phyloP scores from a whole-genome alignment of 2,113 vertebrate species.

The Trogon surrucura region DNA sequence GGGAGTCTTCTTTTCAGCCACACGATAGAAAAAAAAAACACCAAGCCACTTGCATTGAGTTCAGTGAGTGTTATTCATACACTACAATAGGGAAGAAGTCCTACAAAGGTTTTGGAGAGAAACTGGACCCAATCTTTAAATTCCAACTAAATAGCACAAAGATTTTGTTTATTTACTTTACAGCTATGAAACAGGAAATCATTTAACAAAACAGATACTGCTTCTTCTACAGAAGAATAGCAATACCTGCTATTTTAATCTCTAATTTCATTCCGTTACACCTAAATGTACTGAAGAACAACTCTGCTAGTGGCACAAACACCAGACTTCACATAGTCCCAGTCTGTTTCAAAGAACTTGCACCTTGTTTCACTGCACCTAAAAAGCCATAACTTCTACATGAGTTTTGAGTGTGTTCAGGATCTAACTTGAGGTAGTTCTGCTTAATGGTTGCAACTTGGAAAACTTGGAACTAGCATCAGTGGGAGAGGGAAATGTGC shows the following conservation, averaged over 20 bases:
- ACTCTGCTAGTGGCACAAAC: neutral
- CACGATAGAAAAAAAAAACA: neutral
- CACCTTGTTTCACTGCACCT: neutral
- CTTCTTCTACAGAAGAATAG: neutral
- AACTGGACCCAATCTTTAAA: neutral
- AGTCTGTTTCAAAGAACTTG: neutral
- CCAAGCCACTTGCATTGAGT: neutral
- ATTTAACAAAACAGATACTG: neutral
- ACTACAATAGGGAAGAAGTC: slow-evolving; percentile 8
- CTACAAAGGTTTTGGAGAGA: neutral
- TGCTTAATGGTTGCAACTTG: neutral
- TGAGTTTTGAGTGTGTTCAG: neutral
- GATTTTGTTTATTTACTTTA: slow-evolving; percentile 29
- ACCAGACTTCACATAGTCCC: neutral
- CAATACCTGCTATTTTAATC: slow-evolving; percentile 68
- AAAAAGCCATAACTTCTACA: neutral
- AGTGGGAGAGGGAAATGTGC: neutral
- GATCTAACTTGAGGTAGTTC: neutral
- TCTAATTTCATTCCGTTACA: slow-evolving; percentile 63
- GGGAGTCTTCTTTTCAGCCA: slow-evolving; percentile 45
- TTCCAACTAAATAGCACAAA: neutral
- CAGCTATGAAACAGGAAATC: neutral
- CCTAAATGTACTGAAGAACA: slow-evolving; percentile 54
- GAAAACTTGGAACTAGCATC: neutral
- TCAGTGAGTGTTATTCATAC: slow-evolving; percentile 7